Evolutionary conservation across 2,888 invertebrate species (phyloP), one percentile per base, ranked within the genome.

Genomic region (Sympetrum striolatum): DNA sequence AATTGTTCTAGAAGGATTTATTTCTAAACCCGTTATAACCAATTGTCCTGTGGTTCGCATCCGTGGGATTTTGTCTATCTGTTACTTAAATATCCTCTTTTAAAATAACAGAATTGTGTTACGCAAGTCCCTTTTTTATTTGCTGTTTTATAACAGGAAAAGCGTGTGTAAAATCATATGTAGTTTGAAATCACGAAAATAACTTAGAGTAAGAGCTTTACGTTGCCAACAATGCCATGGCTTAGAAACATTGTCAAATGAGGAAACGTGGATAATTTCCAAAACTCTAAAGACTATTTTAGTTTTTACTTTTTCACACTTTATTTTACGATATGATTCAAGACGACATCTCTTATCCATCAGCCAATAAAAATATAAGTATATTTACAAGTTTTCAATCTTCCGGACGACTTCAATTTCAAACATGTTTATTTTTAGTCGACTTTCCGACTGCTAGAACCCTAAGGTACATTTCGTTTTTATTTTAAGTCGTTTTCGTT

Each of bases 251-350:
- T 60, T 86, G 86, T 86, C 86, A 86, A 37, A 37, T 86, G 86
- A 37, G 58, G 86, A 64, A 86, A 86, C 86, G n/a, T 58, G 86
- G 86, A 86, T 86, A 58, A 37, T 60, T 86, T 86, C 86, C 86
- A 86, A 60, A 86, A 86, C 37, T 37, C 60, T 86, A 64, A 86
- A 86, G 60, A 86, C 60, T 86, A 86, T 86, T 86, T 60, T 60
- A 60, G 86, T n/a, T 86, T 86, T 64, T 22, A 60, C 60, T 15
- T 60, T 73, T 73, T 73, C 31, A 31, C 73, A 31, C 25, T 73
- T 73, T 73, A 73, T 25, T 73, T 53, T 73, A 10, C 73, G 73
- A 31, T 31, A 31, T 73, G 25, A 73, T 73, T 73, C 73, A 73
- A 31, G 25, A 14, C 25, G 31, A 15, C 25, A 25, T 73, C 25